phyloP scores from a whole-genome alignment of 2,113 vertebrate genomes.

The Engystomops pustulosus region DNA sequence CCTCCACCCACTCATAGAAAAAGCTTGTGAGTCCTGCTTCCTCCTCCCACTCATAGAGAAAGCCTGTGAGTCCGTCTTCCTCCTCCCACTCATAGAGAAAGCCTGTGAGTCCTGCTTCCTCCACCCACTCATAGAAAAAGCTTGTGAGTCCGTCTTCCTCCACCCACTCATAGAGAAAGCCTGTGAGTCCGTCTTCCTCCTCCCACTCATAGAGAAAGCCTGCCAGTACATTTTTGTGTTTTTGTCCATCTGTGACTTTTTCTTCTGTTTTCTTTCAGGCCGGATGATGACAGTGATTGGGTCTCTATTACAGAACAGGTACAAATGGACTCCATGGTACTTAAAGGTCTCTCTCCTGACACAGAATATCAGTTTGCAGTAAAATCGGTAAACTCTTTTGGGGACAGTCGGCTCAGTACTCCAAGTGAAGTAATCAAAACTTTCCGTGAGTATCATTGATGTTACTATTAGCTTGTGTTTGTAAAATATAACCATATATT shows the following conservation, averaged over 20 bases:
- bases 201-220: neutral
- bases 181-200: neutral
- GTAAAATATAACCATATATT: neutral
- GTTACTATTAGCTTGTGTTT: neutral
- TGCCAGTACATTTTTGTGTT: neutral
- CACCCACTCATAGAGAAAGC: neutral
- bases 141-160: neutral
- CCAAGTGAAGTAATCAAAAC: constrained; percentile 80
- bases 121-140: too few species aligned
- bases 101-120: neutral
- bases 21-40: neutral
- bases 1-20: neutral
- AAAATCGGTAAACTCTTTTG: constrained; percentile 81
- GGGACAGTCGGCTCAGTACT: constrained; percentile 79
- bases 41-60: neutral
- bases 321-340: constrained; percentile 89
- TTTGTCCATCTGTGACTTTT: neutral
- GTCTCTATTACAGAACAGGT: constrained; percentile 86
- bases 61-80: neutral
- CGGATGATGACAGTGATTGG: constrained; percentile 90
- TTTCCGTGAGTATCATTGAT: constrained; percentile 76
- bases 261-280: constrained; percentile 72
- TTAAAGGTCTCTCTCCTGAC: constrained; percentile 87
- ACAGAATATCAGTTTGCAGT: constrained; percentile 90
- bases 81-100: neutral